Percentiles rank a stretch among this genome's conserved stretches.
These are phyloP conservation scores for Lasioglossum zephyrum DNA, from an alignment of 2,888 invertebrate genomes.

Conservation along the genomic window DNA sequence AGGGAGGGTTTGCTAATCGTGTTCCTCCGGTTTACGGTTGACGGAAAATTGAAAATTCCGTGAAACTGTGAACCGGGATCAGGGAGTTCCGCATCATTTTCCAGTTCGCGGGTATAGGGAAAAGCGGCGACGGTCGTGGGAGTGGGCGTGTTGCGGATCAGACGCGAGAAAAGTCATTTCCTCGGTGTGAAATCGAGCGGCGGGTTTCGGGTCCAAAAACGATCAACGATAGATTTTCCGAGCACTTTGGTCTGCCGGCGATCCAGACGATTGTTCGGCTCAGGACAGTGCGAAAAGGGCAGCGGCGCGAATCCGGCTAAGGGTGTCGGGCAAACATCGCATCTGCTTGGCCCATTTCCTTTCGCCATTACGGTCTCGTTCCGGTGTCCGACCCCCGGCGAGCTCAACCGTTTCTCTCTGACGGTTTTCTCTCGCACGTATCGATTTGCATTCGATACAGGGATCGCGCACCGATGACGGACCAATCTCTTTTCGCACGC, in stretches of 20 bases:
- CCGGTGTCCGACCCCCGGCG: slow-evolving; percentile 43
- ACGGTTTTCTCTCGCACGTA: slow-evolving; percentile 43
- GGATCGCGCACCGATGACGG: slow-evolving; percentile 22
- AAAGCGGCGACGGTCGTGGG: background rate
- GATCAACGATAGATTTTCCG: slow-evolving; percentile 74
- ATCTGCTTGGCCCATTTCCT: slow-evolving; percentile 65
- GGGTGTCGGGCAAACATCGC: slow-evolving; percentile 61
- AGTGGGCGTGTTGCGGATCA: slow-evolving; percentile 47
- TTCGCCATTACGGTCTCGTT: slow-evolving; percentile 60
- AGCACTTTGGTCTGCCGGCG: slow-evolving; percentile 58
- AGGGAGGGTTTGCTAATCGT: background rate
- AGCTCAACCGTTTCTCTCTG: background rate
- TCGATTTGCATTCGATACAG: slow-evolving; percentile 65
- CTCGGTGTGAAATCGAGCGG: slow-evolving; percentile 76
- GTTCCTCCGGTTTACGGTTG: background rate
- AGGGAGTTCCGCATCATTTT: slow-evolving; percentile 30
- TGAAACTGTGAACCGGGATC: background rate
- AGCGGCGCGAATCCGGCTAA: slow-evolving; percentile 45
- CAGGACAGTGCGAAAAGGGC: slow-evolving; percentile 27
- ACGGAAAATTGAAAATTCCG: background rate
- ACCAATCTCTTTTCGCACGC: slow-evolving; percentile 56
- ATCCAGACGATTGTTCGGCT: slow-evolving; percentile 31
- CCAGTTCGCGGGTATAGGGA: background rate
- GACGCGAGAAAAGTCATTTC: slow-evolving; percentile 77
- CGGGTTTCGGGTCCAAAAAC: slow-evolving; percentile 71